Conservation (phyloP, 2,797 vertebrate species). For the Cirrhinus mrigala region DNA sequence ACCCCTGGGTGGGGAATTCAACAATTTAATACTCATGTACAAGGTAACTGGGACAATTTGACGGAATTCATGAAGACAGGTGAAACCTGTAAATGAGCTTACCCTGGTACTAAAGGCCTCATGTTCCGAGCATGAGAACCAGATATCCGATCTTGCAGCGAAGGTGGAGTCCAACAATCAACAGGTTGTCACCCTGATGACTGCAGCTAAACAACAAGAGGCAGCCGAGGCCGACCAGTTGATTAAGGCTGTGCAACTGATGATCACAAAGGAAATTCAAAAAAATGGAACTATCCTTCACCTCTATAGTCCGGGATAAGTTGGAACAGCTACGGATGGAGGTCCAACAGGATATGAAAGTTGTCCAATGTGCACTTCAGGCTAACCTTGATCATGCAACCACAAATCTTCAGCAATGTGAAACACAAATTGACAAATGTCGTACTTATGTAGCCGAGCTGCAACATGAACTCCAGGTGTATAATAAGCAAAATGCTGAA, state of each 20-base stretch:
- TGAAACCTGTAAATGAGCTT: not conserved
- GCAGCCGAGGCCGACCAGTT: not conserved
- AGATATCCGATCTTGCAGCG: not conserved
- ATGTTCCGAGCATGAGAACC: too few relatives aligned
- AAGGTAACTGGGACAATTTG: not conserved
- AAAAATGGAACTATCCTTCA: not conserved
- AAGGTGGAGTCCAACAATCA: constrained; percentile 7
- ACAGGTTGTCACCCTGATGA: constrained; percentile 6
- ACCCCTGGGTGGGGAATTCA: not conserved
- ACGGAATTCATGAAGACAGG: not conserved
- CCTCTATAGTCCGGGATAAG: not conserved
- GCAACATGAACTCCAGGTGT: not conserved
- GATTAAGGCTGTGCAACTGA: not conserved
- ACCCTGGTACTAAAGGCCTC: not conserved
- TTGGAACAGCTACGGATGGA: not conserved
- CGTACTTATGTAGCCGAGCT: not conserved
- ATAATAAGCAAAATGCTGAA: not conserved
- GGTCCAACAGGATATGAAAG: not conserved
- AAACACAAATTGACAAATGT: not conserved
- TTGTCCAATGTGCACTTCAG: not conserved
- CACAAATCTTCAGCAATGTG: not conserved
- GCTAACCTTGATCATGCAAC: not conserved
- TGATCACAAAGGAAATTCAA: not conserved
- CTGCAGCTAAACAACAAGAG: not conserved
- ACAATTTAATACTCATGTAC: not conserved